A percentile compares a stretch with the other conserved stretches of the same genome.
Evolutionary conservation across 2,113 vertebrate species (phyloP).

Genomic region (Misgurnus anguillicaudatus): DNA sequence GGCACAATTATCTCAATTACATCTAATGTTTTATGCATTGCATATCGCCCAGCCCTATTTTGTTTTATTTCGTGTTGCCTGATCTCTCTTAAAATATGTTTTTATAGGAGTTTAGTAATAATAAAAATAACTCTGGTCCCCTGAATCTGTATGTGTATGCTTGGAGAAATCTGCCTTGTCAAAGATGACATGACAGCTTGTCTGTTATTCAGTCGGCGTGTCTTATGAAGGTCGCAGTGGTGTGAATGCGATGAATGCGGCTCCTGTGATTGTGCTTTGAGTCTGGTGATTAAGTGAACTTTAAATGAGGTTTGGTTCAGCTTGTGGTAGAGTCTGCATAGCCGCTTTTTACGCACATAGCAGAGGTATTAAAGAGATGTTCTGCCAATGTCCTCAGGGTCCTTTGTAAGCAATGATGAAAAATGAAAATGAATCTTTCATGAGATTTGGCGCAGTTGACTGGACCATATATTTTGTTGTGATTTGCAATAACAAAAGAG

Average conservation of each 20-base stretch:
- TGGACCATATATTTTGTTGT: constrained; percentile 59
- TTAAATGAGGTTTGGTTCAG: constrained; percentile 50
- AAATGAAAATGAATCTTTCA: constrained; percentile 60
- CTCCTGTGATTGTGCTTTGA: constrained; percentile 30
- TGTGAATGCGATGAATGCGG: constrained; percentile 36
- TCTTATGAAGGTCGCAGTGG: constrained; percentile 40
- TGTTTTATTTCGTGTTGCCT: no score
- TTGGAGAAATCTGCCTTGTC: constrained; percentile 11
- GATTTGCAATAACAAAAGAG: constrained; percentile 58
- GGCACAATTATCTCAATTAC: no score
- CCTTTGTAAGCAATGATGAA: constrained; percentile 54
- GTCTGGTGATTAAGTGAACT: constrained; percentile 48
- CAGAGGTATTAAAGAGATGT: constrained; percentile 48
- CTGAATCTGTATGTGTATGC: constrained; percentile 20
- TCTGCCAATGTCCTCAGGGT: constrained; percentile 52
- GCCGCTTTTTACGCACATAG: constrained; percentile 31
- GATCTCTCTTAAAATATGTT: no score
- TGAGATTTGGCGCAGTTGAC: constrained; percentile 58
- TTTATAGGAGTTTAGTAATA: no score
- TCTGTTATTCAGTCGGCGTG: constrained; percentile 19
- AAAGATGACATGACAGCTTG: constrained; percentile 25
- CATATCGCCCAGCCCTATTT: no score
- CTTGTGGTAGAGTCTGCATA: constrained; percentile 38
- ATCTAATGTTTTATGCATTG: no score
- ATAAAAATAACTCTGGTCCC: no score